These are phyloP conservation scores for Metopia argyrocephala DNA, from an alignment of 2,888 invertebrate species.

Conservation along the genomic window DNA sequence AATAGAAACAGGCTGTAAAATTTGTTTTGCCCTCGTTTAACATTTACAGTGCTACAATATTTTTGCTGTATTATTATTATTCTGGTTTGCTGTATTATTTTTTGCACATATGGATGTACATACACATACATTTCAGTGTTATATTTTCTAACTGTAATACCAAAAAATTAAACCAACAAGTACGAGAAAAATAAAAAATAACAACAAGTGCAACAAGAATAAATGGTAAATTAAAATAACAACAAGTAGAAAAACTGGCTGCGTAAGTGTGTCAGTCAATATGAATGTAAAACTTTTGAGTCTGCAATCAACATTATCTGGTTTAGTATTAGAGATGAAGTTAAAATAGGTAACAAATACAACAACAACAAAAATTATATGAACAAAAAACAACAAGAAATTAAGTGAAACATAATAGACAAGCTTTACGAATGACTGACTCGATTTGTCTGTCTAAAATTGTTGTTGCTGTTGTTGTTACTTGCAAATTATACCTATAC, in stretches of 20 bases:
- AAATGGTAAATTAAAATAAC: conserved; percentile 1
- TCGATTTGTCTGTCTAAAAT: too few species aligned
- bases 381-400: too few species aligned
- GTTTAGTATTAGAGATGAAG: conserved; percentile 32
- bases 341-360: conserved; percentile 31
- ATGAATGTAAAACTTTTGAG: conserved; percentile 15
- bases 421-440: too few species aligned
- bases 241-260: conserved; percentile 36
- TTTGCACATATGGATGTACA: too few species aligned
- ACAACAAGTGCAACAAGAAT: not conserved
- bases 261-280: conserved; percentile 61
- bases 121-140: not conserved
- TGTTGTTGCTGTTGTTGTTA: too few species aligned
- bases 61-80: too few species aligned
- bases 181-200: not conserved
- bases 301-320: conserved; percentile 30
- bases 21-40: too few species aligned
- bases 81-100: too few species aligned
- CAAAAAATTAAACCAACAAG: conserved; percentile 33
- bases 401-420: too few species aligned
- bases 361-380: conserved; percentile 26
- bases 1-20: too few species aligned
- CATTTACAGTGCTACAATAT: too few species aligned
- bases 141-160: conserved; percentile 30
- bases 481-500: too few species aligned